These are phyloP conservation scores for Drosophila algonquin DNA, from an alignment of 2,888 invertebrate genomes.

Conservation along the genomic window DNA sequence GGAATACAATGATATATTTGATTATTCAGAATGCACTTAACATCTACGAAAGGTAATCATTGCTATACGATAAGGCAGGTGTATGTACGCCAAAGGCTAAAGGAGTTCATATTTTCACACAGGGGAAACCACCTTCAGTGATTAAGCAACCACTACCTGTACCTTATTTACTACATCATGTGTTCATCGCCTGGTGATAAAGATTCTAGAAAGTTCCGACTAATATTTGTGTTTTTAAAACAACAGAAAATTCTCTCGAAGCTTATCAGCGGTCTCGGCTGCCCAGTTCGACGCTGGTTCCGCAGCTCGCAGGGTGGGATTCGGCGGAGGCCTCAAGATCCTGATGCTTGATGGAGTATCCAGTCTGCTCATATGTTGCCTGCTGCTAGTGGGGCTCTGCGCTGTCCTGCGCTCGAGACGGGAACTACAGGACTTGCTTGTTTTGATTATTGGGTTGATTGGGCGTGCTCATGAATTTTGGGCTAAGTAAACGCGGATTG, in stretches of 20 bases:
- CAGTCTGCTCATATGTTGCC: too few species aligned
- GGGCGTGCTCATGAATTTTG: too few species aligned
- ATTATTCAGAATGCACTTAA: too few species aligned
- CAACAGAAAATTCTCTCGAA: slow-evolving; percentile 11
- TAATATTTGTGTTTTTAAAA: not conserved
- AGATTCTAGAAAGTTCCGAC: not conserved
- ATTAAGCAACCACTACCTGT: slow-evolving; percentile 10
- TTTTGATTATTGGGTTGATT: too few species aligned
- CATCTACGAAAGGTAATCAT: not conserved
- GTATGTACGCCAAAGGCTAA: not conserved
- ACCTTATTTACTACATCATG: slow-evolving; percentile 8
- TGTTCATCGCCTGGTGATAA: slow-evolving; percentile 1
- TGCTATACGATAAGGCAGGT: not conserved
- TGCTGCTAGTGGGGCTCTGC: too few species aligned
- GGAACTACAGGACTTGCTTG: too few species aligned
- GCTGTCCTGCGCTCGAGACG: too few species aligned
- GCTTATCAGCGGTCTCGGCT: not conserved
- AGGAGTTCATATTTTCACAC: slow-evolving; percentile 1
- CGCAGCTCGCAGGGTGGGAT: not conserved
- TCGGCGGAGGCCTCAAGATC: not conserved
- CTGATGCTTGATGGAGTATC: too few species aligned
- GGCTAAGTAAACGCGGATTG: too few species aligned
- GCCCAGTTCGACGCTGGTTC: slow-evolving; percentile 5
- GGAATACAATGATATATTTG: too few species aligned
- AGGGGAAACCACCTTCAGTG: not conserved